Evolutionary conservation across 2,113 vertebrate genomes (phyloP).

Genomic region (Carollia perspicillata): DNA sequence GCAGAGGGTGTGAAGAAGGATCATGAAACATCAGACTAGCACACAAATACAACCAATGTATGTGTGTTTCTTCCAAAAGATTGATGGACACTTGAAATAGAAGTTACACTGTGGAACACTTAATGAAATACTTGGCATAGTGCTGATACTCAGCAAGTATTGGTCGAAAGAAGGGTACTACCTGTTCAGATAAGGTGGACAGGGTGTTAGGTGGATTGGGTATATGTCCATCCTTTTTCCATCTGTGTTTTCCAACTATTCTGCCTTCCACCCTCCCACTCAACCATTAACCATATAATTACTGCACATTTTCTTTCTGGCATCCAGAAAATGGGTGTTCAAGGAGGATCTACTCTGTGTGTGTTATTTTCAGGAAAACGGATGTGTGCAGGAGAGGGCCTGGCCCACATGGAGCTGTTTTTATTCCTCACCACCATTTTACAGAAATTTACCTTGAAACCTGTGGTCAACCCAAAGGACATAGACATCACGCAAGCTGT

Average conservation of each 20-base stretch:
- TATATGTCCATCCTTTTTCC: neutral
- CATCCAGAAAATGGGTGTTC: neutral
- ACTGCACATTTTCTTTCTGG: neutral
- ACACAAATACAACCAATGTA: neutral
- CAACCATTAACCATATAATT: neutral
- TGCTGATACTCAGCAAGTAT: neutral
- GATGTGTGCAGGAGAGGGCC: conserved; percentile 71
- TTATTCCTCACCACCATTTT: conserved; percentile 74
- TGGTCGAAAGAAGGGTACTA: neutral
- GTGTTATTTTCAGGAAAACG: conserved; percentile 70
- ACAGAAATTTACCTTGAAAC: conserved; percentile 77
- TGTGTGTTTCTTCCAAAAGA: neutral
- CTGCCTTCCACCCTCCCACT: neutral
- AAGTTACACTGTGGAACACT: neutral
- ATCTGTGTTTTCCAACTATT: neutral
- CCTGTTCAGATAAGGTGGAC: neutral
- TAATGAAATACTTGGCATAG: neutral
- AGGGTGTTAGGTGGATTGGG: neutral
- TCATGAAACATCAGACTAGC: neutral
- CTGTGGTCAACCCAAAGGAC: conserved; percentile 21
- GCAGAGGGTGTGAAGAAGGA: neutral
- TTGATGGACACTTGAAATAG: neutral
- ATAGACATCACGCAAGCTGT: neutral
- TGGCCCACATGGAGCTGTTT: conserved; percentile 79
- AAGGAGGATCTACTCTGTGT: neutral